These are phyloP conservation scores for Borostomias antarcticus DNA, from an alignment of 2,797 vertebrate species.

Conservation along the genomic window DNA sequence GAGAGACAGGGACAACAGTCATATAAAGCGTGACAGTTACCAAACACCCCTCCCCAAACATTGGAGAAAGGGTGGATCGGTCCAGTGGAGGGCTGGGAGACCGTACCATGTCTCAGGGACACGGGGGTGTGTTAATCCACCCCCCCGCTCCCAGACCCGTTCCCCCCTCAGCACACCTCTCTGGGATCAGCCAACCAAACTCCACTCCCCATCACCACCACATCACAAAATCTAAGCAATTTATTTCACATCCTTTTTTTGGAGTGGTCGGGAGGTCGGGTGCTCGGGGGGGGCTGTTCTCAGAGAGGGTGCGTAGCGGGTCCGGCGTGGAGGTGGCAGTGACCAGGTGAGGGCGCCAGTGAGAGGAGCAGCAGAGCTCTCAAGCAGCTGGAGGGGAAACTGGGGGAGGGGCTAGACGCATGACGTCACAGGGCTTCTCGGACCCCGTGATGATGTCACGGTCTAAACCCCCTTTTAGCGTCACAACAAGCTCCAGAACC, in stretches of 20 bases:
- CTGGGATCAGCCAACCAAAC: conserved; percentile 10
- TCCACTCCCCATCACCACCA: not conserved
- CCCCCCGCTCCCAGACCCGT: conserved; percentile 18
- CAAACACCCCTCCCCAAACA: conserved; percentile 55
- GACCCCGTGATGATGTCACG: not conserved
- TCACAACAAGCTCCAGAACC: not conserved
- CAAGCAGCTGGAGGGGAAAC: not conserved
- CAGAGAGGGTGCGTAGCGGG: conserved; percentile 4
- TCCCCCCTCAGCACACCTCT: conserved; percentile 9
- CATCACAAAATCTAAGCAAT: no score
- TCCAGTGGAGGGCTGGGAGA: conserved; percentile 60
- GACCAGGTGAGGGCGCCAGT: conserved; percentile 46
- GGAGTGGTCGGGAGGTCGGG: no score
- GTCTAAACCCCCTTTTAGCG: not conserved
- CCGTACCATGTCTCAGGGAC: conserved; percentile 52
- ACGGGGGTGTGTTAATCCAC: conserved; percentile 43
- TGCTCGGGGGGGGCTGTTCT: conserved; percentile 21
- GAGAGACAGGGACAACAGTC: conserved; percentile 64
- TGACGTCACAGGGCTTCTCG: conserved; percentile 34
- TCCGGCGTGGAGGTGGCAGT: conserved; percentile 27
- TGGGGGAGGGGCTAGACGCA: conserved; percentile 40
- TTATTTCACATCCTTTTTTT: no score
- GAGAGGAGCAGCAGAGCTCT: conserved; percentile 36
- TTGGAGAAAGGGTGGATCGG: conserved; percentile 65
- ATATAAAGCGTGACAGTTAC: conserved; percentile 73